A percentile compares a stretch with the other conserved stretches of the same genome.
These are phyloP conservation scores for Drosophila orena DNA, from an alignment of 1,140 invertebrate genomes.

Conservation along the genomic window DNA sequence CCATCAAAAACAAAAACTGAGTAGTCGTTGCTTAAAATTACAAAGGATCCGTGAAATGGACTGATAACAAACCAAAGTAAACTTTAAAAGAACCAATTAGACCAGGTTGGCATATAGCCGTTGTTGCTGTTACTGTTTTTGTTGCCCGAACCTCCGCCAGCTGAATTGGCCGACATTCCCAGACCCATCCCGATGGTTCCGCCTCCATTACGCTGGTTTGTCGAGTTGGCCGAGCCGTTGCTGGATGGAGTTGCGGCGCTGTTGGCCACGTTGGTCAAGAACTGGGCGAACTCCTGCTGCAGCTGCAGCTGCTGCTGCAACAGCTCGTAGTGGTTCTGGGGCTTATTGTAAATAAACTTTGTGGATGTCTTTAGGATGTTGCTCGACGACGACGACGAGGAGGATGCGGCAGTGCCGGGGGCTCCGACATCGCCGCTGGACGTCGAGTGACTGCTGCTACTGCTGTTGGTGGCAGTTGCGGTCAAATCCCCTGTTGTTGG, in stretches of 20 bases:
- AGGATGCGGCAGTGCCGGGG: slow-evolving; percentile 23
- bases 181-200: slow-evolving; percentile 16
- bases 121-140: slow-evolving; percentile 46
- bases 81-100: slow-evolving; percentile 78
- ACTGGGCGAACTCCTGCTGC: slow-evolving; percentile 81
- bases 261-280: slow-evolving; percentile 78
- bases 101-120: slow-evolving; percentile 66
- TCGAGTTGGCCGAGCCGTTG: slow-evolving; percentile 24
- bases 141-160: slow-evolving; percentile 14
- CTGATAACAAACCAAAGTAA: slow-evolving; percentile 9
- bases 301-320: slow-evolving; percentile 77
- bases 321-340: slow-evolving; percentile 78
- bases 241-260: slow-evolving; percentile 43
- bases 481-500: slow-evolving; percentile 21
- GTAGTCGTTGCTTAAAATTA: not conserved
- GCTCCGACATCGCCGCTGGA: slow-evolving; percentile 24
- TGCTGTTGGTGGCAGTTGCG: slow-evolving; percentile 27
- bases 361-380: slow-evolving; percentile 74
- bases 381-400: slow-evolving; percentile 36
- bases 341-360: slow-evolving; percentile 82
- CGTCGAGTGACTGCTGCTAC: slow-evolving; percentile 27
- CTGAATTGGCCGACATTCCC: slow-evolving; percentile 16
- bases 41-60: slow-evolving; percentile 3
- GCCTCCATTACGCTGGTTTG: slow-evolving; percentile 26
- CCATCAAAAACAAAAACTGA: not conserved